A percentile compares a stretch with the other conserved stretches of the same genome.
phyloP scores from a whole-genome alignment of 2,113 vertebrate species.

The Hystrix cristata region DNA sequence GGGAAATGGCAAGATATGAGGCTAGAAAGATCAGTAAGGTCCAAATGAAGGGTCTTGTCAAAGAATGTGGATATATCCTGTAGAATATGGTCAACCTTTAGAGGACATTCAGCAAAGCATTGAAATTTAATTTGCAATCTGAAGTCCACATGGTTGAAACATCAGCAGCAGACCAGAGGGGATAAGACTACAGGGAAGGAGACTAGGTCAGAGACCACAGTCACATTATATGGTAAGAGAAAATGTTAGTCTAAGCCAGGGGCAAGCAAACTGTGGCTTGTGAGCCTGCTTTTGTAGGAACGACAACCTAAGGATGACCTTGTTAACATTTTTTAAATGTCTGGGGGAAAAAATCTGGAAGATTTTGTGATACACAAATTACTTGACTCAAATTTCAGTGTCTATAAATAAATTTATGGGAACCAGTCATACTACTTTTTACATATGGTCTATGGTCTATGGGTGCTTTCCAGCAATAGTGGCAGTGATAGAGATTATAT shows the following conservation, averaged over 20 bases:
- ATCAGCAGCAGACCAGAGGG: background rate
- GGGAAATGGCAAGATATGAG: background rate
- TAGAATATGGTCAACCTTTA: background rate
- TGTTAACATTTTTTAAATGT: conserved; percentile 25
- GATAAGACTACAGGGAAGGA: background rate
- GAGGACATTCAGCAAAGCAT: background rate
- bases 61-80: background rate
- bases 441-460: background rate
- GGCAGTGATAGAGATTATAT: background rate
- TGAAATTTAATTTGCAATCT: conserved; percentile 29
- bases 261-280: background rate
- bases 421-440: background rate
- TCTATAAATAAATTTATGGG: background rate
- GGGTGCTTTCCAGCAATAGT: background rate
- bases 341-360: background rate
- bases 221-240: background rate
- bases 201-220: background rate
- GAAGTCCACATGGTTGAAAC: background rate
- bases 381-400: conserved; percentile 5
- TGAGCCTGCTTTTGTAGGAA: background rate
- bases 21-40: background rate
- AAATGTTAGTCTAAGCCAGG: background rate
- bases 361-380: background rate
- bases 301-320: background rate
- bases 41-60: background rate